phyloP scores from a whole-genome alignment of 2,113 vertebrate species.

The Calyptommatus sinebrachiatus region DNA sequence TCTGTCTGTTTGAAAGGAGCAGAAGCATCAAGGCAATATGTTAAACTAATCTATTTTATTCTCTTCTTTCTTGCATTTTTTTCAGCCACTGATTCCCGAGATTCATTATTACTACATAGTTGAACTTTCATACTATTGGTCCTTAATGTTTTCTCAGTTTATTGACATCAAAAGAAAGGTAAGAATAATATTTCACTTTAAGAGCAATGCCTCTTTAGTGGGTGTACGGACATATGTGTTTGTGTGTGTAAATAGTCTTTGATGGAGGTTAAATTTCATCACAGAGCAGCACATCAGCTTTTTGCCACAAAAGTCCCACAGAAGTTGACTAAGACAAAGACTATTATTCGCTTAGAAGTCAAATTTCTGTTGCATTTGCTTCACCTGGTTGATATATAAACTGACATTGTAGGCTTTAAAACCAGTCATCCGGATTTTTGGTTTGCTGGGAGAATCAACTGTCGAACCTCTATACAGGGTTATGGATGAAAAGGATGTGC shows the following conservation, averaged over 20 bases:
- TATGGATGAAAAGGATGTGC: too few relatives aligned
- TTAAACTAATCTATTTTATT: slow-evolving; percentile 45
- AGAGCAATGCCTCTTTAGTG: background rate
- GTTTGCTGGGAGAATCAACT: too few relatives aligned
- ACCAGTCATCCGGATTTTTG: too few relatives aligned
- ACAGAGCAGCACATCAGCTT: slow-evolving; percentile 20
- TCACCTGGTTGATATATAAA: too few relatives aligned
- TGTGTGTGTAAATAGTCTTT: background rate
- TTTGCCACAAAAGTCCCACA: slow-evolving; percentile 3
- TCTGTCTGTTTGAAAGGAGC: too few relatives aligned
- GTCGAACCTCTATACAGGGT: too few relatives aligned
- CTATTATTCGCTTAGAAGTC: too few relatives aligned
- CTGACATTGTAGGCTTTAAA: too few relatives aligned
- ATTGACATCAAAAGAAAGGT: slow-evolving; percentile 98
- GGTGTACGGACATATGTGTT: too few relatives aligned
- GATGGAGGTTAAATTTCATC: background rate
- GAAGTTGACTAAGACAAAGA: background rate
- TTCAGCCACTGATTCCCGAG: slow-evolving; percentile 90
- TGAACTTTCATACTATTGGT: slow-evolving; percentile 96
- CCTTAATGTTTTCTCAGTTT: slow-evolving; percentile 96
- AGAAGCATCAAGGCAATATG: background rate
- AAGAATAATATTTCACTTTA: slow-evolving; percentile 59
- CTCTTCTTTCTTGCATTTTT: slow-evolving; percentile 47
- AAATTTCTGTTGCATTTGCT: too few relatives aligned
- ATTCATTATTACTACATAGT: slow-evolving; percentile 96